These are phyloP conservation scores for Scaptomyza montana DNA, from an alignment of 1,140 invertebrate genomes.

Conservation along the genomic window DNA sequence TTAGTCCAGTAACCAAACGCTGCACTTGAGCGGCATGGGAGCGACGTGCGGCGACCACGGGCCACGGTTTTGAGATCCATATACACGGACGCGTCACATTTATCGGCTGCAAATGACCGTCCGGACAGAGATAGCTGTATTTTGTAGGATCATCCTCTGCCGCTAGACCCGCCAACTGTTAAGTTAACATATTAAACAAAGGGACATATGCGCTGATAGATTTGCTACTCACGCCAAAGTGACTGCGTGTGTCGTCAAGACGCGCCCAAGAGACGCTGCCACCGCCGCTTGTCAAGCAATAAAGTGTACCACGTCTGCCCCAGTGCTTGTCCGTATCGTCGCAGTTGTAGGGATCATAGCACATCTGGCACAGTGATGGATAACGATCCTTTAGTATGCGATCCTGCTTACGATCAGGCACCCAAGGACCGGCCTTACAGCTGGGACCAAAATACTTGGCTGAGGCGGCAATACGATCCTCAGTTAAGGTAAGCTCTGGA, in stretches of 20 bases:
- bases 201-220: neutral
- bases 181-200: neutral
- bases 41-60: constrained; percentile 87
- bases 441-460: constrained; percentile 89
- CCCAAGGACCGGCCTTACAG: constrained; percentile 93
- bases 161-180: constrained; percentile 70
- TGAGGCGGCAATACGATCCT: constrained; percentile 89
- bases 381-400: constrained; percentile 88
- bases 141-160: constrained; percentile 84
- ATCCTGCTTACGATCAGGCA: constrained; percentile 87
- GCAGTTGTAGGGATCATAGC: constrained; percentile 87
- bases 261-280: constrained; percentile 93
- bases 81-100: constrained; percentile 86
- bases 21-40: constrained; percentile 86
- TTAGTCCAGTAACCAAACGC: constrained; percentile 84
- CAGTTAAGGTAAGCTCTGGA: constrained; percentile 86
- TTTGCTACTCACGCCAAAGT: constrained; percentile 86
- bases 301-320: constrained; percentile 90
- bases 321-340: constrained; percentile 90
- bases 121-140: constrained; percentile 91
- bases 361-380: constrained; percentile 88
- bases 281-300: constrained; percentile 89
- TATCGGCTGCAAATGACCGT: constrained; percentile 88
- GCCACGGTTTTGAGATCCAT: constrained; percentile 92
- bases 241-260: constrained; percentile 86